Percentiles rank a stretch among this genome's conserved stretches.
Evolutionary conservation across 1,140 invertebrate genomes (phyloP).

Genomic region (Procambarus virginalis): DNA sequence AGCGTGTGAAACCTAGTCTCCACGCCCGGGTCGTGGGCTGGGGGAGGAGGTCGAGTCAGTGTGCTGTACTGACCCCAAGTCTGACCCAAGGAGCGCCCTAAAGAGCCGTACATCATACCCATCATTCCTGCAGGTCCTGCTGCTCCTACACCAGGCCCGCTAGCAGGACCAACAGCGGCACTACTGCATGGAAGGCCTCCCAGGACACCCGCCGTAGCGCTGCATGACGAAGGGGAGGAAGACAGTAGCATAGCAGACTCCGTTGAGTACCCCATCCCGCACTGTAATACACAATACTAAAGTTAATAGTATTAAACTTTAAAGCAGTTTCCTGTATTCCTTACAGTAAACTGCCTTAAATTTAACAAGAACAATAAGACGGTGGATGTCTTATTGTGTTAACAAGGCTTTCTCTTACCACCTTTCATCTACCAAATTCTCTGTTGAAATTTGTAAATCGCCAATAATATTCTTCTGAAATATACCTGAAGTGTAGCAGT

Average conservation of each 20-base stretch:
- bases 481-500: no score
- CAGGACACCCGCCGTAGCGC: constrained; percentile 24
- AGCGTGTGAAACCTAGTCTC: constrained; percentile 38
- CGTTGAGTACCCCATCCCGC: constrained; percentile 46
- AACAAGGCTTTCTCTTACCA: no score
- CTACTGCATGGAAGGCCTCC: not conserved
- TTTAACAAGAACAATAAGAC: no score
- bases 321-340: no score
- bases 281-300: constrained; percentile 2
- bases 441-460: no score
- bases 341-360: no score
- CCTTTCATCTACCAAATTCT: no score
- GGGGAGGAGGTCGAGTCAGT: constrained; percentile 19
- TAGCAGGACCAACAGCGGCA: not conserved
- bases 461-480: no score
- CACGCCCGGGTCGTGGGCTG: constrained; percentile 22
- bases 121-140: constrained; percentile 19
- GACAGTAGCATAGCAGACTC: constrained; percentile 33
- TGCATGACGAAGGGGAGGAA: constrained; percentile 35
- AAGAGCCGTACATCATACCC: constrained; percentile 42
- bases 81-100: constrained; percentile 13
- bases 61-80: constrained; percentile 36
- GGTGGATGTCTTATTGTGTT: no score
- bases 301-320: not conserved
- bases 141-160: not conserved